Base-by-base conservation (phyloP, 2,113 vertebrate genomes). In the Entelurus aequoreus region DNA sequence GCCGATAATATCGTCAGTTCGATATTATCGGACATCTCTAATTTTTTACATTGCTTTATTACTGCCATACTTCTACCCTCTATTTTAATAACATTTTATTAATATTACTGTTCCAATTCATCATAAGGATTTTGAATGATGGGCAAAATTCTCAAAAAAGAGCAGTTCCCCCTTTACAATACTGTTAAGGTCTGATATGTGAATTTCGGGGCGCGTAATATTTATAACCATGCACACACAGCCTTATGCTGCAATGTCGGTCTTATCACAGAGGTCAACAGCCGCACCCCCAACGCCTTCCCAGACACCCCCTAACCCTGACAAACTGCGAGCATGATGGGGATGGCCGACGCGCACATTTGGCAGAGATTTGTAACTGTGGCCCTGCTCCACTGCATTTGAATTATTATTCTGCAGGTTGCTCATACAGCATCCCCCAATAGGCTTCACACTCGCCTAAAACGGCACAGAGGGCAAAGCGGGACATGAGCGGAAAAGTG, bases 281-380 rank as follows among this genome's bases (percentile, higher is more conserved):
- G 28, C 9, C 56, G 15, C 61, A n/a, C 60, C 51, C 8, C 15
- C 16, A 40, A 28, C 65, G 11, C 48, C 21, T 12, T 11, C 37
- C 11, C 42, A 14, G 42, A 65, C 68, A 71, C 69, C 69, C 67
- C 68, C 21, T 19, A 53, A 86, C 91, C 92, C 93, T 95, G 94
- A 97, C 93, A 95, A 93, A 95, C 93, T 93, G 93, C 92, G 87
- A 89, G 89, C 82, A 83, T 91, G 92, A 92, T 83, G 77, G 70
- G 93, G 89, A 88, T 93, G 93, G 92, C 87, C 83, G 62, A 86
- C 86, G 79, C 68, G 87, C 84, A 86, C 90, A 86, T 85, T 90
- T 92, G 91, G 92, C 92, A 92, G 92, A 95, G 94, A 98, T 95
- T 97, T 99, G 95, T 98, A 93, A 95, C 93, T 86, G 78, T 90